These are phyloP conservation scores for Puntigrus tetrazona DNA, from an alignment of 2,113 vertebrate genomes.

Conservation along the genomic window DNA sequence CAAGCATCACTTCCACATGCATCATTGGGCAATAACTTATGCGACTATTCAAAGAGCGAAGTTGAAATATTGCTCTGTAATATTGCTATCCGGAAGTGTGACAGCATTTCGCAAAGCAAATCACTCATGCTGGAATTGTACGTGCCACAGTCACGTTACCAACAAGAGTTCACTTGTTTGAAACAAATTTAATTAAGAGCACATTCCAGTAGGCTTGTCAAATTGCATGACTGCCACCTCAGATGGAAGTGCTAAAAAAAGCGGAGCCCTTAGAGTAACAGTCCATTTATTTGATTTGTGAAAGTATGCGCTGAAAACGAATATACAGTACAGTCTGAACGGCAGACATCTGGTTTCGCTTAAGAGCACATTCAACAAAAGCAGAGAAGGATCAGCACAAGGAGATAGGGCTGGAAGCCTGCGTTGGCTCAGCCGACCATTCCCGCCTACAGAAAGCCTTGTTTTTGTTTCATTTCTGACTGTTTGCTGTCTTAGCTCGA, in stretches of 20 bases:
- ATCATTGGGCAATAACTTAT: slow-evolving; percentile 39
- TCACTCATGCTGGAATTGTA: neutral
- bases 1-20: slow-evolving; percentile 8
- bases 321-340: slow-evolving; percentile 57
- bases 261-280: slow-evolving; percentile 55
- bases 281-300: slow-evolving; percentile 66
- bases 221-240: slow-evolving; percentile 58
- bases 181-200: slow-evolving; percentile 54
- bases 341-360: slow-evolving; percentile 67
- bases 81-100: slow-evolving; percentile 13
- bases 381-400: slow-evolving; percentile 56
- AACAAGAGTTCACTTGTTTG: slow-evolving; percentile 77
- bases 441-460: slow-evolving; percentile 58
- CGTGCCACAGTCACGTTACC: slow-evolving; percentile 49
- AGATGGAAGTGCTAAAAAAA: slow-evolving; percentile 51
- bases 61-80: slow-evolving; percentile 9
- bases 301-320: slow-evolving; percentile 61
- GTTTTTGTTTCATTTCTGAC: slow-evolving; percentile 57
- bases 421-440: slow-evolving; percentile 55
- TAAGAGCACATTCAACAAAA: slow-evolving; percentile 63
- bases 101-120: slow-evolving; percentile 26
- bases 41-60: slow-evolving; percentile 37
- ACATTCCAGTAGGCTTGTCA: slow-evolving; percentile 70
- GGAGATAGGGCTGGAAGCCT: slow-evolving; percentile 58
- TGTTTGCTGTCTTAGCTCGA: slow-evolving; percentile 42